Percentiles rank a stretch among this genome's conserved stretches.
These are phyloP conservation scores for Scyliorhinus canicula DNA, from an alignment of 2,797 vertebrate species.

Conservation along the genomic window DNA sequence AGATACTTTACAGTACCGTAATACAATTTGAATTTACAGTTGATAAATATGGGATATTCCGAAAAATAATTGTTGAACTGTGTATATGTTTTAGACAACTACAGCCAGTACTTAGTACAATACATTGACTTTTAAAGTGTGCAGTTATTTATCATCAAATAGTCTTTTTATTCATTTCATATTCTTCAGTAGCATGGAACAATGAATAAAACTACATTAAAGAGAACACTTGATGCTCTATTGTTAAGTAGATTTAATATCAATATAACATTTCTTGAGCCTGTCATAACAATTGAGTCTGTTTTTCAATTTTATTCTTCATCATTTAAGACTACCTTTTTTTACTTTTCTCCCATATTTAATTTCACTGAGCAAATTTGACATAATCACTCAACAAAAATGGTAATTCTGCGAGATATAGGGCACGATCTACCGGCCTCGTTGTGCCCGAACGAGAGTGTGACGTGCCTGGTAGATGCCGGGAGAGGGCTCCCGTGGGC, in stretches of 20 bases:
- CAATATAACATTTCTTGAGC: not conserved
- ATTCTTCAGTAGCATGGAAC: not conserved
- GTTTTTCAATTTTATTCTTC: not conserved
- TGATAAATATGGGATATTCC: not conserved
- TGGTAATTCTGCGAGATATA: not conserved
- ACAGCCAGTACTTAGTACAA: not conserved
- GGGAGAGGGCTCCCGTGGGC: too few species aligned
- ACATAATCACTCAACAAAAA: not conserved
- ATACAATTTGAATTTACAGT: not conserved
- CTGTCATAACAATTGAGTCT: not conserved
- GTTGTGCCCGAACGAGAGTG: too few species aligned
- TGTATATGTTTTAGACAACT: not conserved
- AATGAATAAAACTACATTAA: not conserved
- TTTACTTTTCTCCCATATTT: not conserved
- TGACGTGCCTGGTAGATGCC: too few species aligned
- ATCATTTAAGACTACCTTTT: not conserved
- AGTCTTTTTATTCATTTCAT: not conserved
- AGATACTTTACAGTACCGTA: not conserved
- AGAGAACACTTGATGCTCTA: not conserved
- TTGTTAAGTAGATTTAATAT: not conserved
- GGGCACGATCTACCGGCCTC: too few species aligned
- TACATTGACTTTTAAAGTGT: conserved; percentile 1
- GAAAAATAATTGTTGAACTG: not conserved
- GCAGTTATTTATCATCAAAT: conserved; percentile 22
- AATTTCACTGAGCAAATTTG: not conserved